Evolutionary conservation across 2,888 invertebrate species (phyloP).

Genomic region (Spisula solida): DNA sequence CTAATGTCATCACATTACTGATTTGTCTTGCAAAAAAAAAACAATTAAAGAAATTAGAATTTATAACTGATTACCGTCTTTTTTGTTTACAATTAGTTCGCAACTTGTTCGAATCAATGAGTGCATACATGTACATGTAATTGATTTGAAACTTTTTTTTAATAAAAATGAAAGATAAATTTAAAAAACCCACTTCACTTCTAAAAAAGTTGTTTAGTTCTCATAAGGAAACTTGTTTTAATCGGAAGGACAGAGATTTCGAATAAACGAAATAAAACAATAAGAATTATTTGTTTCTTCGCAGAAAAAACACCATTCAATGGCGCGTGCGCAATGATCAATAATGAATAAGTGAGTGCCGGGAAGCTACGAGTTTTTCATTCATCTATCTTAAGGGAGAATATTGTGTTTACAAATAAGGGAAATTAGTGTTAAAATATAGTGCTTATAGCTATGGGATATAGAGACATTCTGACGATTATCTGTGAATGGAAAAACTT

Average conservation of each 20-base stretch:
- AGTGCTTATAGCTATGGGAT: neutral
- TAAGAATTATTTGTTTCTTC: neutral
- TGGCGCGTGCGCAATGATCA: neutral
- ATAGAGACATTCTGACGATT: neutral
- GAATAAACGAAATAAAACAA: neutral
- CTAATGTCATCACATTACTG: too few species aligned
- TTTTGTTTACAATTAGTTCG: too few species aligned
- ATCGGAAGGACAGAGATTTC: neutral
- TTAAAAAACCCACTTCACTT: too few species aligned
- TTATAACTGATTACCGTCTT: too few species aligned
- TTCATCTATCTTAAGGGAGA: neutral
- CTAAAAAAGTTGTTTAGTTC: too few species aligned
- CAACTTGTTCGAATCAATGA: too few species aligned
- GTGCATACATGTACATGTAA: too few species aligned
- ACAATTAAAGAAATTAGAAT: too few species aligned
- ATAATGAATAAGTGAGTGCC: neutral
- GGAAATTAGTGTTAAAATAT: neutral
- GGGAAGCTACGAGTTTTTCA: neutral
- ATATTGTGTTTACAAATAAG: neutral
- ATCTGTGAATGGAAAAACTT: slow-evolving; percentile 51
- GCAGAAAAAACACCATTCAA: neutral
- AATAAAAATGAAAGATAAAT: too few species aligned
- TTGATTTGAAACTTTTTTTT: too few species aligned
- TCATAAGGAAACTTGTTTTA: too few species aligned
- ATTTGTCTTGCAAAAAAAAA: too few species aligned